These are phyloP conservation scores for Luperina nickerlii DNA, from an alignment of 2,888 invertebrate species.

Conservation along the genomic window DNA sequence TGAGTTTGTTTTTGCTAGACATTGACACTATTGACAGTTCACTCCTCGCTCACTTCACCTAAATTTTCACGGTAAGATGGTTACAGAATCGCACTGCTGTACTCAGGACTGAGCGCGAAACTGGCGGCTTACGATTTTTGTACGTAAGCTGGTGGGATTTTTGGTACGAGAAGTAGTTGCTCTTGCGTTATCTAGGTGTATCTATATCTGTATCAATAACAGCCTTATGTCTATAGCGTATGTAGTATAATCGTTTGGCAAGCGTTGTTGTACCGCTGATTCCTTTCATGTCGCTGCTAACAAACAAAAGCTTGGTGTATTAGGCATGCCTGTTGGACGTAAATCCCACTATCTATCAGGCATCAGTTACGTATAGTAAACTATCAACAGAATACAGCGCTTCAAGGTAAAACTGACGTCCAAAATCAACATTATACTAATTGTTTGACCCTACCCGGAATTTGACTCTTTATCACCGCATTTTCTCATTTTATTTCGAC, in stretches of 20 bases:
- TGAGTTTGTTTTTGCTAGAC: too few relatives aligned
- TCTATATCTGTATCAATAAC: too few relatives aligned
- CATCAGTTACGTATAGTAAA: neutral
- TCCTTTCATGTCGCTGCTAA: neutral
- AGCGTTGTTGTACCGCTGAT: neutral
- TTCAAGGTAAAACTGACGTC: neutral
- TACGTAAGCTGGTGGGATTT: too few relatives aligned
- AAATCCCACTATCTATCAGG: neutral
- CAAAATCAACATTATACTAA: conserved; percentile 12
- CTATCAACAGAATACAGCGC: neutral
- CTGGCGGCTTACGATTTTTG: too few relatives aligned
- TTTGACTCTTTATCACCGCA: neutral
- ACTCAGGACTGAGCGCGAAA: too few relatives aligned
- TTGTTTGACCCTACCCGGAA: conserved; percentile 25
- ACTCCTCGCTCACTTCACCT: too few relatives aligned
- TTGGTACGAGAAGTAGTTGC: too few relatives aligned
- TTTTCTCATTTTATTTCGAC: conserved; percentile 35
- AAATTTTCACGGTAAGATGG: too few relatives aligned
- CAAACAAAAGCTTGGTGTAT: conserved; percentile 2
- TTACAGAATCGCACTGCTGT: too few relatives aligned
- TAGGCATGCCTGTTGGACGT: conserved; percentile 4
- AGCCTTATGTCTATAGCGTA: neutral
- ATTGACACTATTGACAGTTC: too few relatives aligned
- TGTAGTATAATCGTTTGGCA: neutral
- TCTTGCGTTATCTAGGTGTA: too few relatives aligned